Base-by-base conservation (phyloP, 2,888 invertebrate species). In the Invenusta paracnida region DNA sequence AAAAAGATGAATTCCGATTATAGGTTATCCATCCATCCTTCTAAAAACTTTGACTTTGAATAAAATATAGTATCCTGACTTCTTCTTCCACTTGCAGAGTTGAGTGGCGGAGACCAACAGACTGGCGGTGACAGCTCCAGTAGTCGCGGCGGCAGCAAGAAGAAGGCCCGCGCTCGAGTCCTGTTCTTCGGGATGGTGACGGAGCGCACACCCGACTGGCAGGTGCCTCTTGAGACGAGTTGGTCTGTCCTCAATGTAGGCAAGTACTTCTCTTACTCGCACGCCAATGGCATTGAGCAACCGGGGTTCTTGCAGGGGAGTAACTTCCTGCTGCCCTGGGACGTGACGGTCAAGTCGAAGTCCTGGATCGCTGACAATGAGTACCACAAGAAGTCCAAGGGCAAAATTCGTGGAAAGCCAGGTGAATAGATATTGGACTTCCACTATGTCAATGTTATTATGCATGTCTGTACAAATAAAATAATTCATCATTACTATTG, bases 301-400 rank as follows among this genome's bases (percentile, higher is more conserved):
- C 95, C 96, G 0, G 97, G 97, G 0, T 95, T 98, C 91, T 93
- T 96, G 86, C 94, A 94, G 82, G 95, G 96, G 85, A 95, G 96
- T 82, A 96, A 96, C 90, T 97, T 95, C 90, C 93, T 98, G 85
- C 92, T 97, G 88, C 97, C 98, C 0, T 97, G 97, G 96, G 97
- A 98, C 92, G 95, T 96, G 29, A 88, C 94, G 11, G 94, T 95
- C 0, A 93, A 91, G 83, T 89, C 91, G 17, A 48, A 48, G 17
- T 48, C 48, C 2, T 79, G 79, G 79, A 79, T 79, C 5, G 27
- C 27, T 79, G 79, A n/a, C 5, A 79, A 79, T 79, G 79, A 83
- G 31, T 30, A 83, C 1, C 83, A 31, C 5, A 67, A 87, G 30
- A 73, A 86, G 31, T 86, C 86, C 11, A 29, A 73, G 28, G 27